Evolutionary conservation across 2,113 vertebrate genomes (phyloP).

Genomic region (Solea solea): DNA sequence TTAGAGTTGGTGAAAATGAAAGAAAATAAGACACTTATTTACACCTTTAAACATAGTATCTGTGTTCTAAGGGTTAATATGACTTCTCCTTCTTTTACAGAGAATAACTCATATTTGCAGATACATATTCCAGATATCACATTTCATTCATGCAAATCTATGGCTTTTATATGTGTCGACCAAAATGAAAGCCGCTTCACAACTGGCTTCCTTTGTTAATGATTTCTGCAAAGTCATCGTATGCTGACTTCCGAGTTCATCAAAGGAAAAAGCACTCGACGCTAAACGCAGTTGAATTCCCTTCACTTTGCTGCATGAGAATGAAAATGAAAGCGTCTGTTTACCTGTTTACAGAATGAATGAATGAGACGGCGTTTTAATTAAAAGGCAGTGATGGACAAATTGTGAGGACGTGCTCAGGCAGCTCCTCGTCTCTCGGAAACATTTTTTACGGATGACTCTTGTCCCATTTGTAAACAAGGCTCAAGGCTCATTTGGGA

Average conservation of each 20-base stretch:
- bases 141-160: no score
- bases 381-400: conserved; percentile 1
- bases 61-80: no score
- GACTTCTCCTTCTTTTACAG: conserved; percentile 17
- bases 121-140: no score
- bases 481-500: conserved; percentile 16
- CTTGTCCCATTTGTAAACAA: conserved; percentile 24
- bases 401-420: not conserved
- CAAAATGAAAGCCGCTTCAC: not conserved
- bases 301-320: not conserved
- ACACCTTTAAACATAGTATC: no score
- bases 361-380: not conserved
- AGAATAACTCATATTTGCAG: conserved; percentile 10
- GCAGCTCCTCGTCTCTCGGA: conserved; percentile 32
- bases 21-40: no score
- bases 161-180: no score
- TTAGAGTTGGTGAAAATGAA: no score
- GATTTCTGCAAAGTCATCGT: no score
- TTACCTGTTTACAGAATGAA: not conserved
- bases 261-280: not conserved
- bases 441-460: conserved; percentile 19
- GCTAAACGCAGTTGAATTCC: not conserved
- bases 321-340: not conserved
- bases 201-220: not conserved
- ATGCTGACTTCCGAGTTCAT: not conserved